Conservation (phyloP, 1,140 invertebrate species). For the Grapholita molesta region DNA sequence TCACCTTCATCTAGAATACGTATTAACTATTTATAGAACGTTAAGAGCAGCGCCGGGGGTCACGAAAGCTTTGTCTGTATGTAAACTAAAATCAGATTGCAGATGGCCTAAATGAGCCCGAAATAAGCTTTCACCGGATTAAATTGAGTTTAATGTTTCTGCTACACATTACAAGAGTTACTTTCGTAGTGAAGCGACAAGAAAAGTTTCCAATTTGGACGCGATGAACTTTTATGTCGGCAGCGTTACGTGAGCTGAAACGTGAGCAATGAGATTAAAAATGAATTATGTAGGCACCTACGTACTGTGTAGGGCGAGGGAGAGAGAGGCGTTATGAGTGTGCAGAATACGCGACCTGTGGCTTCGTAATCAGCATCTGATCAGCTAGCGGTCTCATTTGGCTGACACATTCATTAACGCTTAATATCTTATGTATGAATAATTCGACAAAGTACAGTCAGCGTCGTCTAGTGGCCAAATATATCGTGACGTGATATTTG, state of each 20-base stretch:
- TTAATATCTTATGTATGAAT: neutral
- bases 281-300: conserved; percentile 60
- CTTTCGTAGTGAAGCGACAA: conserved; percentile 27
- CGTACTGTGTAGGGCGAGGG: conserved; percentile 31
- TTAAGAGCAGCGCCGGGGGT: neutral
- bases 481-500: too few species aligned
- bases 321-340: conserved; percentile 24
- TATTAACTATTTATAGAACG: neutral
- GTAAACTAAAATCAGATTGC: neutral
- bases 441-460: too few species aligned
- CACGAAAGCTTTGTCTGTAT: neutral
- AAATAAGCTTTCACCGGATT: neutral
- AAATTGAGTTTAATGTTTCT: conserved; percentile 10
- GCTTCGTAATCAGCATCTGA: conserved; percentile 15
- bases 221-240: conserved; percentile 67
- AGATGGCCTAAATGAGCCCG: neutral
- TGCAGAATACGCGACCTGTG: conserved; percentile 20
- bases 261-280: conserved; percentile 67
- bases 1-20: neutral
- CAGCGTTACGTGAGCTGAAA: conserved; percentile 67
- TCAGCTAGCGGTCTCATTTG: conserved; percentile 1
- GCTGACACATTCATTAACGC: conserved; percentile 11
- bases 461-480: too few species aligned
- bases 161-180: conserved; percentile 17
- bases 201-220: conserved; percentile 60